These are phyloP conservation scores for Antennarius maculatus DNA, from an alignment of 2,797 vertebrate genomes.

Conservation along the genomic window DNA sequence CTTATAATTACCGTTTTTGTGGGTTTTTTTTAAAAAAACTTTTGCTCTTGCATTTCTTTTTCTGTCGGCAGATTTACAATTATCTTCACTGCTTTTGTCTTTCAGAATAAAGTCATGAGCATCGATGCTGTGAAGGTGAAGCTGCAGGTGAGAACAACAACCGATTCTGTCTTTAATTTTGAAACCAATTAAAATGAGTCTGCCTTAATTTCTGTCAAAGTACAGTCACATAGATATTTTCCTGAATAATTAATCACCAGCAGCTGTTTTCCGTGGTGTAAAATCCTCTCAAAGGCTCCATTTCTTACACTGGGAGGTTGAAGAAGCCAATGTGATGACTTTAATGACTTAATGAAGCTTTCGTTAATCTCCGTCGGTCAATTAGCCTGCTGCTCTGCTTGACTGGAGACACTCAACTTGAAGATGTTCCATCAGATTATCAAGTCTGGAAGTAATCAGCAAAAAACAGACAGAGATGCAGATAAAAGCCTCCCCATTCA, in stretches of 20 bases:
- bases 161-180: neutral
- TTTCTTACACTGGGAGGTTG: conserved; percentile 19
- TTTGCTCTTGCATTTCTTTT: neutral
- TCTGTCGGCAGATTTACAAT: neutral
- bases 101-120: conserved; percentile 80
- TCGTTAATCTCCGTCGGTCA: conserved; percentile 64
- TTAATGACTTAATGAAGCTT: conserved; percentile 51
- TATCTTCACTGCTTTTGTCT: conserved; percentile 33
- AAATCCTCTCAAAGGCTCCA: conserved; percentile 34
- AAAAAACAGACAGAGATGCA: conserved; percentile 17
- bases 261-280: conserved; percentile 12
- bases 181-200: neutral
- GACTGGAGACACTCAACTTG: conserved; percentile 40
- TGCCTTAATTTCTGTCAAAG: neutral
- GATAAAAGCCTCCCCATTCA: conserved; percentile 12
- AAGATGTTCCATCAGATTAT: conserved; percentile 43
- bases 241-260: conserved; percentile 21
- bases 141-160: conserved; percentile 70
- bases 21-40: neutral
- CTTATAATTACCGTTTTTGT: neutral
- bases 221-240: neutral
- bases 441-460: conserved; percentile 23
- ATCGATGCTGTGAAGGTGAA: conserved; percentile 75
- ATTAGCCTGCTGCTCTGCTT: conserved; percentile 54
- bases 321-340: conserved; percentile 33